phyloP scores from a whole-genome alignment of 2,113 vertebrate species.

The Lepus europaeus region DNA sequence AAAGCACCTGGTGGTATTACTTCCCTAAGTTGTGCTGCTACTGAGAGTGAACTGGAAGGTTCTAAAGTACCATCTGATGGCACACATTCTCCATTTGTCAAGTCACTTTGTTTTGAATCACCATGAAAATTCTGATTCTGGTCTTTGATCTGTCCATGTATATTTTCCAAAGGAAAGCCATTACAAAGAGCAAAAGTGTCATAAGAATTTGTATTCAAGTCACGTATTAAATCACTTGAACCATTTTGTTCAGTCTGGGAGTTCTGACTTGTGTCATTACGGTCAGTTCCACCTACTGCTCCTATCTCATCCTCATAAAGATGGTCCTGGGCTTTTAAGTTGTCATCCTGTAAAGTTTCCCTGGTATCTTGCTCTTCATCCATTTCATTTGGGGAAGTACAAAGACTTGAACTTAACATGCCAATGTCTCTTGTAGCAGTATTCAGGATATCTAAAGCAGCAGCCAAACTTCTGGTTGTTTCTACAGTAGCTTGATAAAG shows the following conservation, averaged over 20 bases:
- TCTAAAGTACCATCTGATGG: slow-evolving; percentile 84
- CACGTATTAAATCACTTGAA: slow-evolving; percentile 90
- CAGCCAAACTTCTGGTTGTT: slow-evolving; percentile 95
- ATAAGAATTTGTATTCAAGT: slow-evolving; percentile 81
- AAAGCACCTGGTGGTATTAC: slow-evolving; percentile 87
- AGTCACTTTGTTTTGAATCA: slow-evolving; percentile 83
- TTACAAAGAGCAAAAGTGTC: slow-evolving; percentile 88
- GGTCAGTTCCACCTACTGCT: slow-evolving; percentile 93
- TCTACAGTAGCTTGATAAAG: slow-evolving; percentile 97
- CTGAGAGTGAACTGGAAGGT: slow-evolving; percentile 87
- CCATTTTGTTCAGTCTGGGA: slow-evolving; percentile 89
- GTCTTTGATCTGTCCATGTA: slow-evolving; percentile 79
- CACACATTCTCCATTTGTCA: slow-evolving; percentile 86
- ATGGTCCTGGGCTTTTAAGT: slow-evolving; percentile 88
- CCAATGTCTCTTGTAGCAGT: slow-evolving; percentile 93
- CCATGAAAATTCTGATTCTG: slow-evolving; percentile 81
- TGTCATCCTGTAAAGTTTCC: slow-evolving; percentile 86
- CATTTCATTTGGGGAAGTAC: slow-evolving; percentile 85
- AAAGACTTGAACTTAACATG: slow-evolving; percentile 89
- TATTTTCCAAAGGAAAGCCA: slow-evolving; percentile 89
- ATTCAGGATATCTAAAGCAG: slow-evolving; percentile 94
- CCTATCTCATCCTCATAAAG: slow-evolving; percentile 91
- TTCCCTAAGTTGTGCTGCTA: slow-evolving; percentile 86
- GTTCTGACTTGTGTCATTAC: slow-evolving; percentile 82
- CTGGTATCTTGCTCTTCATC: slow-evolving; percentile 88